Base-by-base conservation (phyloP, 92 coral and sea anemone species). In the Zoanthus gigantus region DNA sequence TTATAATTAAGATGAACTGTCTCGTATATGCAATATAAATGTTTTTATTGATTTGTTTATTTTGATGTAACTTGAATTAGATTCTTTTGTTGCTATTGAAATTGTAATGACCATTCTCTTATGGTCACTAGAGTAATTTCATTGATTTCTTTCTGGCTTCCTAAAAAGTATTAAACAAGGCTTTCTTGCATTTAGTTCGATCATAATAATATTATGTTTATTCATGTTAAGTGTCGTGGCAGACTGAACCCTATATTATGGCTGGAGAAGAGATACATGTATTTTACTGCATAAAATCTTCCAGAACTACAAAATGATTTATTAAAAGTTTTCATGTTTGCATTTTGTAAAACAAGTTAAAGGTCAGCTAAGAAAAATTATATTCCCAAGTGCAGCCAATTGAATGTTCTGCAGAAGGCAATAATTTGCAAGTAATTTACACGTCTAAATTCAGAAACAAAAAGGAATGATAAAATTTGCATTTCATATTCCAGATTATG, bases 401-500 rank as follows among this genome's bases (percentile, higher is more conserved):
- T 18, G 75, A 81, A 65, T 45, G 45, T 44, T 73, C 74, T 66
- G 45, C 45, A 66, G 84, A 65, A 66, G 28, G 17, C 52, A 42
- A 67, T 53, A 42, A 66, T 81, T 81, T 81, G 85, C 85, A 81
- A 66, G 63, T 81, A 34, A 31, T 65, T 81, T 66, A 81, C 75
- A 67, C 75, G 65, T 44, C 75, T 63, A 37, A 68, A 81, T 2
- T 2, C 18, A n/a, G 34, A 65, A 81, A 65, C 61, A 66, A 81
- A 81, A 52, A 34, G n/a, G 30, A 12, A n/a, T 6, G 4, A 13
- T 9, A 37, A 61, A 81, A 81, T 81, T 81, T 81, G 85, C 85
- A 81, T 81, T 46, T 66, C 63, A 14, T 12, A 81, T 18, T 46
- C 14, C 4, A 11, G 54, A 1, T 73, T 69, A 69, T 69, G 31